phyloP scores from a whole-genome alignment of 2,113 vertebrate species.

The Semnornis frantzii region DNA sequence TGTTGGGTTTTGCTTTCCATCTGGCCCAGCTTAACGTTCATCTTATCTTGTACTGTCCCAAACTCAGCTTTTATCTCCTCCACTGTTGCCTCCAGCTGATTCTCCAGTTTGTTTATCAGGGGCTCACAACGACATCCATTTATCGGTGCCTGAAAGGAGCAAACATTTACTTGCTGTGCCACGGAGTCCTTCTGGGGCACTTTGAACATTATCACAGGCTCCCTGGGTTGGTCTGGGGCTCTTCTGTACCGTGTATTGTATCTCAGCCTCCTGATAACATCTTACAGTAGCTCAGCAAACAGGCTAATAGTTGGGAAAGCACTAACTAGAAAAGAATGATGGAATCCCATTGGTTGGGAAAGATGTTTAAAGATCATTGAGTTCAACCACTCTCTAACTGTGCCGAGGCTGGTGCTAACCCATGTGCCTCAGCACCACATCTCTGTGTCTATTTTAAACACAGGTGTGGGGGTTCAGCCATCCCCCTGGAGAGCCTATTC shows the following conservation, averaged over 20 bases:
- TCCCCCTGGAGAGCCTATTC: too few relatives aligned
- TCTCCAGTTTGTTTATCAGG: conserved; percentile 93
- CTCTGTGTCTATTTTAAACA: too few relatives aligned
- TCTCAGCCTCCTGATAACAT: neutral
- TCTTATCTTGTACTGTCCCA: conserved; percentile 87
- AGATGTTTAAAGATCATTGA: too few relatives aligned
- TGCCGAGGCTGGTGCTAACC: too few relatives aligned
- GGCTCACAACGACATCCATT: conserved; percentile 96
- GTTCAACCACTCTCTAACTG: too few relatives aligned
- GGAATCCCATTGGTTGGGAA: too few relatives aligned
- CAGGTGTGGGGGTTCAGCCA: too few relatives aligned
- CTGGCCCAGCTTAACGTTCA: conserved; percentile 93
- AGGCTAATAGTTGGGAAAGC: neutral
- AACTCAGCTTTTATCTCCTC: conserved; percentile 95
- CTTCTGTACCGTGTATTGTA: neutral
- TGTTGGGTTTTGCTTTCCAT: conserved; percentile 91
- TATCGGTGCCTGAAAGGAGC: conserved; percentile 85
- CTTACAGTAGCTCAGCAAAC: neutral
- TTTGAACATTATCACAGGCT: neutral
- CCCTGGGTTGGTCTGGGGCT: neutral
- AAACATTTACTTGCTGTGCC: neutral
- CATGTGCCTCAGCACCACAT: too few relatives aligned
- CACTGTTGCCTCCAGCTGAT: conserved; percentile 93
- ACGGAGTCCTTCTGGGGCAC: neutral
- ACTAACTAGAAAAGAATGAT: neutral